Percentiles rank a stretch among this genome's conserved stretches.
phyloP scores from a whole-genome alignment of 2,113 vertebrate species.

The Sander lucioperca region DNA sequence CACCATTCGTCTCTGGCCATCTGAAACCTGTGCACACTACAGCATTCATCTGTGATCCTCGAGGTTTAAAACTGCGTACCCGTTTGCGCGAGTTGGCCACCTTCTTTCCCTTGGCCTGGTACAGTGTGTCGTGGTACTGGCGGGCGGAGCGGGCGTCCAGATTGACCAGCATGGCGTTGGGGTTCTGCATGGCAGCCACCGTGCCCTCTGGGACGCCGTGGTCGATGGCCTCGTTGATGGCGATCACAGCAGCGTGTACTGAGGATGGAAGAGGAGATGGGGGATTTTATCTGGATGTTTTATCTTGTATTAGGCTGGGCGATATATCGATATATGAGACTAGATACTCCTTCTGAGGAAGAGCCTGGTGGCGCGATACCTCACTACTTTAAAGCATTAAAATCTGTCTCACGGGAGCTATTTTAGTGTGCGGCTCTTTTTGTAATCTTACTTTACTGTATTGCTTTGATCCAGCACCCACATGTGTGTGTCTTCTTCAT shows the following conservation, averaged over 20 bases:
- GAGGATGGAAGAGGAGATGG: slow-evolving; percentile 51
- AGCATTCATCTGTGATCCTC: too few species aligned
- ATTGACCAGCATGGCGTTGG: slow-evolving; percentile 95
- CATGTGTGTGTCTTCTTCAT: too few species aligned
- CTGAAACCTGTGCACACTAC: neutral
- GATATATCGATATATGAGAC: too few species aligned
- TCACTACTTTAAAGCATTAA: too few species aligned
- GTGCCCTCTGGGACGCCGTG: slow-evolving; percentile 90
- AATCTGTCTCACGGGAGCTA: too few species aligned
- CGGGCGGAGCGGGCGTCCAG: slow-evolving; percentile 83
- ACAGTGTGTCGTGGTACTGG: slow-evolving; percentile 91
- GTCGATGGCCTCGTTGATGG: slow-evolving; percentile 97
- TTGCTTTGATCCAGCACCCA: too few species aligned
- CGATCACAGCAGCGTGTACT: slow-evolving; percentile 99
- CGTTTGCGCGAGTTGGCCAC: slow-evolving; percentile 92
- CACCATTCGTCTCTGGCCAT: neutral
- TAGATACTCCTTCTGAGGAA: too few species aligned
- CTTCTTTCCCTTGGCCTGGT: slow-evolving; percentile 93
- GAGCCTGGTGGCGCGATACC: too few species aligned
- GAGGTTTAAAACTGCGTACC: slow-evolving; percentile 79
- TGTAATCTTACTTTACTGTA: too few species aligned
- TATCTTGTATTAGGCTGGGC: neutral
- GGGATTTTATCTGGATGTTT: neutral
- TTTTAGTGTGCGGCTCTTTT: too few species aligned
- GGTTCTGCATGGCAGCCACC: slow-evolving; percentile 90